phyloP scores from a whole-genome alignment of 2,888 invertebrate genomes.

The Spisula subtruncata region DNA sequence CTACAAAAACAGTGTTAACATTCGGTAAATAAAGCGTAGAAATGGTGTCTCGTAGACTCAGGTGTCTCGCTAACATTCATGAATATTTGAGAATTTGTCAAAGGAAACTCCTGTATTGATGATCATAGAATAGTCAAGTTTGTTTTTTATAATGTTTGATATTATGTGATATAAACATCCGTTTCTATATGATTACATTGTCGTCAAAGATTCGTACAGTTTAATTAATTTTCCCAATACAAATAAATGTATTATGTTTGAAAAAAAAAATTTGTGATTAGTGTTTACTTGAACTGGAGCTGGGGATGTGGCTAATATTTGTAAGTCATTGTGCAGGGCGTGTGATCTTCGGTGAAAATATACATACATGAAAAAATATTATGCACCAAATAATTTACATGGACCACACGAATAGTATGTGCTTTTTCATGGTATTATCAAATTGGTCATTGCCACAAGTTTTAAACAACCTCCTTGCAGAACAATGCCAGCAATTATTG shows the following conservation, averaged over 20 bases:
- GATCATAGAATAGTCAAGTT: not conserved
- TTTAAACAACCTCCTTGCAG: too few relatives aligned
- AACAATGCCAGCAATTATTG: too few relatives aligned
- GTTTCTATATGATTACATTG: conserved; percentile 1
- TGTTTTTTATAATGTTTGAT: conserved; percentile 9
- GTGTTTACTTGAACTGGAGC: not conserved
- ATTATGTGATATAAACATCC: conserved; percentile 12
- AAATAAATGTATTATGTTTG: conserved; percentile 1
- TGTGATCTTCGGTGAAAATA: not conserved
- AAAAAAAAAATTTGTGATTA: not conserved
- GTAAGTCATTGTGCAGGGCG: not conserved
- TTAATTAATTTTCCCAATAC: conserved; percentile 5
- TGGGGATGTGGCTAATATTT: not conserved
- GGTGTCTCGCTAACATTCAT: not conserved
- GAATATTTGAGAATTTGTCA: not conserved
- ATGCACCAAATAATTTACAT: too few relatives aligned
- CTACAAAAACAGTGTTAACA: not conserved
- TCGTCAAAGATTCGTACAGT: not conserved
- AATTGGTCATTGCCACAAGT: too few relatives aligned
- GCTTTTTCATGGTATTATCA: too few relatives aligned
- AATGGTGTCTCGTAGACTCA: not conserved
- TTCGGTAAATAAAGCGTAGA: not conserved
- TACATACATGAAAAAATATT: too few relatives aligned
- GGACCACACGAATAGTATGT: too few relatives aligned
- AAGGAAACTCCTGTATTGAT: not conserved